Conservation (phyloP, 2,113 vertebrate genomes). For the Neotragus pygmaeus region DNA sequence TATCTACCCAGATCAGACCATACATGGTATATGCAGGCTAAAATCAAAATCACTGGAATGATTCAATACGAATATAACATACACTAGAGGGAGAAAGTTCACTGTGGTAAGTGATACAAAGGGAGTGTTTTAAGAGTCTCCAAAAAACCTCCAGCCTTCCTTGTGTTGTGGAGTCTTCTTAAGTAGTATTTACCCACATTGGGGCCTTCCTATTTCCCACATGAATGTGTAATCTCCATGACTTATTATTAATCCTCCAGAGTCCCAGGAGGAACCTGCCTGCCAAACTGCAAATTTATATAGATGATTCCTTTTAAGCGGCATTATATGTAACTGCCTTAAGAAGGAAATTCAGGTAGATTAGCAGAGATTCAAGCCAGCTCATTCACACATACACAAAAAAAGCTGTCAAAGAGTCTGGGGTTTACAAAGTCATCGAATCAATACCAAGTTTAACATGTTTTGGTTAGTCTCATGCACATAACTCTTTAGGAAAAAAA, state of each 20-base stretch:
- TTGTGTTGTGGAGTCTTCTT: not conserved
- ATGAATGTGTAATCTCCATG: not conserved
- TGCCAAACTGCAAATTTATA: constrained; percentile 8
- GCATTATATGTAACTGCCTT: constrained; percentile 2
- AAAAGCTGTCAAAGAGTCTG: not conserved
- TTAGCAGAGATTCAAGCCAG: constrained; percentile 31
- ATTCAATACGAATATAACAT: not conserved
- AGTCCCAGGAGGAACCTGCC: not conserved
- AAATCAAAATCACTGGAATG: not conserved
- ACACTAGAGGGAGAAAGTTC: not conserved
- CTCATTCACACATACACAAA: not conserved
- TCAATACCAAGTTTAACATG: not conserved
- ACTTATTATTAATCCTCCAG: not conserved
- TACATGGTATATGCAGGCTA: not conserved
- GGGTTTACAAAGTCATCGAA: not conserved
- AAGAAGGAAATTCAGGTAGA: constrained; percentile 27
- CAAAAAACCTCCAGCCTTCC: not conserved
- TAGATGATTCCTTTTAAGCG: constrained; percentile 28
- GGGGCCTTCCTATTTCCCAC: not conserved
- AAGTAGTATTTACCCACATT: not conserved
- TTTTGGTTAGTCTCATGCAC: not conserved
- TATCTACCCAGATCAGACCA: not conserved
- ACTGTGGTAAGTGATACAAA: not conserved
- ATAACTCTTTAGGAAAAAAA: not conserved
- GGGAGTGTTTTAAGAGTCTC: not conserved